Conservation (phyloP, 2,113 vertebrate genomes). For the Ornithorhynchus anatinus region DNA sequence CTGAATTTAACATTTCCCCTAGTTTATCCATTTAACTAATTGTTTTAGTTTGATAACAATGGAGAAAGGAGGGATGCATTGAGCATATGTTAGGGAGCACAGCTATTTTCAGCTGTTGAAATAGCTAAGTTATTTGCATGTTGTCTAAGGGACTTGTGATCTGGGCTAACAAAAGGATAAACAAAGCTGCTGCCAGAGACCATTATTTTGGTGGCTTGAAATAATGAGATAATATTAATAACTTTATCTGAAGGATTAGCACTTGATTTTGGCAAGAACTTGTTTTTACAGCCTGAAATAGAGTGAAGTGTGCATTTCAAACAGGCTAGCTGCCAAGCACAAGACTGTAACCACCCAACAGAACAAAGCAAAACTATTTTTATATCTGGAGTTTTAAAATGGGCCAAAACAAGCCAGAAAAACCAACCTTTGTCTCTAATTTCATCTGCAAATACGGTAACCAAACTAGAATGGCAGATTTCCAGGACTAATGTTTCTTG, state of each 20-base stretch:
- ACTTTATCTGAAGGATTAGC: slow-evolving; percentile 23
- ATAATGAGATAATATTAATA: slow-evolving; percentile 33
- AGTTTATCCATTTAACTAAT: no score
- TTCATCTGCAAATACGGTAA: neutral
- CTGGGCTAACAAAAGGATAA: slow-evolving; percentile 25
- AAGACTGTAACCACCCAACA: slow-evolving; percentile 10
- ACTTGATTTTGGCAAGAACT: slow-evolving; percentile 15
- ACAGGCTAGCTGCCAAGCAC: slow-evolving; percentile 26
- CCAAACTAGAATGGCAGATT: neutral
- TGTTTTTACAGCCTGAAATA: slow-evolving; percentile 51
- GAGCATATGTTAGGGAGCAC: no score
- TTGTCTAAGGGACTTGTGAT: neutral
- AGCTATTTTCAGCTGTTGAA: slow-evolving; percentile 22
- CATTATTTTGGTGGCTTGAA: slow-evolving; percentile 33
- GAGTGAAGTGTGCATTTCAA: slow-evolving; percentile 8
- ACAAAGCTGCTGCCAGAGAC: slow-evolving; percentile 8
- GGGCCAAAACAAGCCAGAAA: neutral
- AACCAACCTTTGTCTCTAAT: neutral
- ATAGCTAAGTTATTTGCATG: slow-evolving; percentile 12
- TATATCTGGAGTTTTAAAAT: slow-evolving; percentile 1
- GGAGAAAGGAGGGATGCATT: no score
- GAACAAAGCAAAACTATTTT: slow-evolving; percentile 57
- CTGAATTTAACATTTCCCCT: no score
- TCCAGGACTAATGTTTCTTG: neutral
- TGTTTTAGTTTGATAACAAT: no score